These are phyloP conservation scores for Borostomias antarcticus DNA, from an alignment of 2,797 vertebrate genomes.

Conservation along the genomic window DNA sequence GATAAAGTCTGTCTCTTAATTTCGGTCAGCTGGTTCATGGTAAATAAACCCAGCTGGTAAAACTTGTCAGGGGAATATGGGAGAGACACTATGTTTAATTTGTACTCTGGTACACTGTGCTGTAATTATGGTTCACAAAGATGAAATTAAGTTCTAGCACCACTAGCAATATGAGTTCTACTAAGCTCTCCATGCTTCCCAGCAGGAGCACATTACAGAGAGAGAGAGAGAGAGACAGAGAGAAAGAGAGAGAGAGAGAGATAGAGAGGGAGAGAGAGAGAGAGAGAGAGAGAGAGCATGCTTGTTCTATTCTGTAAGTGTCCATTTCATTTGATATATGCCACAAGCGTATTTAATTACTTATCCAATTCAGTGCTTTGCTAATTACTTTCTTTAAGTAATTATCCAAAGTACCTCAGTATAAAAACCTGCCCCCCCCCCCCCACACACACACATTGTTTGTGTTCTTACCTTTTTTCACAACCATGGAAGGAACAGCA, in stretches of 20 bases:
- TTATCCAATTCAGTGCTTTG: constrained; percentile 51
- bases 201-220: not conserved
- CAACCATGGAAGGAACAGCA: too few relatives aligned
- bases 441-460: too few relatives aligned
- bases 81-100: not conserved
- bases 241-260: not conserved
- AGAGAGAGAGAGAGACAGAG: not conserved
- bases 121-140: not conserved
- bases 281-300: not conserved
- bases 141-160: not conserved
- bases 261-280: too few relatives aligned
- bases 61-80: constrained; percentile 1
- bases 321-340: constrained; percentile 41
- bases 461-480: too few relatives aligned
- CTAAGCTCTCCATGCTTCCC: not conserved
- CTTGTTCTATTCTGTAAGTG: constrained; percentile 1
- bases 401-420: constrained; percentile 58
- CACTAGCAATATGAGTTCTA: not conserved
- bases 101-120: not conserved
- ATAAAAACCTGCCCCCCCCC: too few relatives aligned
- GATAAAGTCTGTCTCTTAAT: too few relatives aligned
- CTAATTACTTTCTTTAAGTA: constrained; percentile 66
- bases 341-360: constrained; percentile 55
- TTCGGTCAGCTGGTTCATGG: constrained; percentile 9
- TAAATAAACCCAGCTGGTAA: not conserved